Conservation (phyloP, 2,113 vertebrate genomes). For the Nyctereutes procyonoides region DNA sequence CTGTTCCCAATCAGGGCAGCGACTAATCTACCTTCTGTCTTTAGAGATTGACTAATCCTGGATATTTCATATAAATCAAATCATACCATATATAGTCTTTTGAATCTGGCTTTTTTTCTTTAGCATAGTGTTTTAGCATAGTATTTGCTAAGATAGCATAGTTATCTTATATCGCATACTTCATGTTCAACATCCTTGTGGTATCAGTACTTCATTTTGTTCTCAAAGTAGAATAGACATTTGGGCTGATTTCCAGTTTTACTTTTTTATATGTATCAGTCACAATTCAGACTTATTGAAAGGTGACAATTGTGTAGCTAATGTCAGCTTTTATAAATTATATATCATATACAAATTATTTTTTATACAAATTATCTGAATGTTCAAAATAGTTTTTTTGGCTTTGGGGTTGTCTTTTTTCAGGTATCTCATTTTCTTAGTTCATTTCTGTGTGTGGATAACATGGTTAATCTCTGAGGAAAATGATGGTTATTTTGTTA, state of each 20-base stretch:
- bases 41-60: not conserved
- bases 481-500: slow-evolving; percentile 7
- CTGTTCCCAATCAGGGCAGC: not conserved
- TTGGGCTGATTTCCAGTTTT: not conserved
- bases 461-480: not conserved
- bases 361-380: not conserved
- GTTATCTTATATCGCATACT: not conserved
- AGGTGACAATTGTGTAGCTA: not conserved
- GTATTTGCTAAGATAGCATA: no score
- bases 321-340: not conserved
- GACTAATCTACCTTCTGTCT: not conserved
- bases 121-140: not conserved
- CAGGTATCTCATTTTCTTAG: not conserved
- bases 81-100: not conserved
- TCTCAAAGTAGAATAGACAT: not conserved
- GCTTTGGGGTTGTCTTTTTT: not conserved
- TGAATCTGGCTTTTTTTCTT: not conserved
- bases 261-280: not conserved
- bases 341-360: not conserved
- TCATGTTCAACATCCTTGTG: not conserved
- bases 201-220: not conserved
- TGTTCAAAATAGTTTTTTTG: slow-evolving; percentile 1
- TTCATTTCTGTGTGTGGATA: not conserved
- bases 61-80: not conserved
- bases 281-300: not conserved